These are phyloP conservation scores for Acanthosepion esculentum DNA, from an alignment of 2,888 invertebrate species.

Conservation along the genomic window DNA sequence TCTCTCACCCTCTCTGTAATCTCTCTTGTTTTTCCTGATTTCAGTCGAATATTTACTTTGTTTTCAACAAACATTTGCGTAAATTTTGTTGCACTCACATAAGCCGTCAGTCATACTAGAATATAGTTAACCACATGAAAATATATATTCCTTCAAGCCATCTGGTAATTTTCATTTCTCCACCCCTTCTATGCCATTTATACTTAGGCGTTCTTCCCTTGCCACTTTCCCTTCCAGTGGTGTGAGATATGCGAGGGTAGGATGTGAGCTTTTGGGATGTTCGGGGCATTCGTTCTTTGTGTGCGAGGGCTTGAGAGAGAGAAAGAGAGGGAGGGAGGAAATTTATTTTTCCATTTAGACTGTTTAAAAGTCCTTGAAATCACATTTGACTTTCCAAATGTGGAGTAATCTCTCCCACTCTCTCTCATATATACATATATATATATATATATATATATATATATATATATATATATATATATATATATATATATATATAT, in stretches of 20 bases:
- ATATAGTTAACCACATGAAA: neutral
- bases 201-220: neutral
- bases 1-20: too few relatives aligned
- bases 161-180: neutral
- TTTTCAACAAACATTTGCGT: neutral
- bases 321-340: too few relatives aligned
- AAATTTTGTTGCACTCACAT: neutral
- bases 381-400: neutral
- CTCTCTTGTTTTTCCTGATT: neutral
- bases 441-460: too few relatives aligned
- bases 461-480: too few relatives aligned
- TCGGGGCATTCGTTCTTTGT: neutral
- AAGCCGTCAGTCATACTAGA: neutral
- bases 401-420: neutral
- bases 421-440: too few relatives aligned
- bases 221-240: neutral
- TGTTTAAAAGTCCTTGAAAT: neutral
- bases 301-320: too few relatives aligned
- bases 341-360: neutral
- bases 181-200: neutral
- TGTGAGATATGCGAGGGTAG: neutral
- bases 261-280: neutral
- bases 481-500: too few relatives aligned
- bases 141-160: neutral
- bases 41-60: neutral